Evolutionary conservation across 2,113 vertebrate species (phyloP).

Genomic region (Silurus asotus): DNA sequence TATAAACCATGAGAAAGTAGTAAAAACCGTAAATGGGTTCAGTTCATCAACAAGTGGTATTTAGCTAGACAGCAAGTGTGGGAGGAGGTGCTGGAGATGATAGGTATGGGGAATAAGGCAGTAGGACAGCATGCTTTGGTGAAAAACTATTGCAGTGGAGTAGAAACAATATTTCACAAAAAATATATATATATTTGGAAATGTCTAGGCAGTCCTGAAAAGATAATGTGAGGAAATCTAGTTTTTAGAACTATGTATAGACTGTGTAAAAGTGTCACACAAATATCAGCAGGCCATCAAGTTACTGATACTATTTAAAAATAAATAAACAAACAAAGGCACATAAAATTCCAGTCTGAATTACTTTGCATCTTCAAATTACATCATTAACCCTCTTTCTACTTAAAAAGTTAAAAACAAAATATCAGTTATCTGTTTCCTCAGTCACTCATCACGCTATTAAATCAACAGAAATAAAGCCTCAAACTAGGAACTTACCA

Average conservation of each 20-base stretch:
- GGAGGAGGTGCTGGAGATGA: slow-evolving; percentile 10
- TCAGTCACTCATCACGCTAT: slow-evolving; percentile 61
- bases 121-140: slow-evolving; percentile 32
- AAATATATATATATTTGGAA: background rate
- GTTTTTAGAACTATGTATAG: background rate
- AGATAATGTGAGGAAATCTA: background rate
- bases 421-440: slow-evolving; percentile 23
- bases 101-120: slow-evolving; percentile 3
- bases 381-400: background rate
- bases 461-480: slow-evolving; percentile 65
- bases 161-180: background rate
- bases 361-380: background rate
- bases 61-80: background rate
- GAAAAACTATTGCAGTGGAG: slow-evolving; percentile 37
- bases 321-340: too few species aligned
- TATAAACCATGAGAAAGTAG: too few species aligned
- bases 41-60: too few species aligned
- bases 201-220: background rate
- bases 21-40: too few species aligned
- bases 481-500: slow-evolving; percentile 97
- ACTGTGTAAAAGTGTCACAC: background rate
- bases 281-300: background rate
- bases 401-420: background rate
- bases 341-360: background rate
- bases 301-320: background rate